phyloP scores from a whole-genome alignment of 2,113 vertebrate genomes.

The Carettochelys insculpta region DNA sequence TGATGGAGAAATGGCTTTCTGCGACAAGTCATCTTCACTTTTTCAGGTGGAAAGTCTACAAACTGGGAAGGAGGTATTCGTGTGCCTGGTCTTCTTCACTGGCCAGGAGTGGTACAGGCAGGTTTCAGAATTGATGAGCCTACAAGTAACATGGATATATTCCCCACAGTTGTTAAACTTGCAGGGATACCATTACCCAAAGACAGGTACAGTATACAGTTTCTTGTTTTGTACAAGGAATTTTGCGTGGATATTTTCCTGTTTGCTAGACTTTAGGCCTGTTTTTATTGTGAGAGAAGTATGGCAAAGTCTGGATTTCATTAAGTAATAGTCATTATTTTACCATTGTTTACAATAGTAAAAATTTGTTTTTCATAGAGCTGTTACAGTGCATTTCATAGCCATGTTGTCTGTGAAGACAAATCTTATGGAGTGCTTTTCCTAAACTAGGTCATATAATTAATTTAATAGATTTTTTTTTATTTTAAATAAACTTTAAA shows the following conservation, averaged over 20 bases:
- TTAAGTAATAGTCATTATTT: neutral
- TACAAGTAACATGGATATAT: conserved; percentile 93
- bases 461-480: neutral
- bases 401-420: neutral
- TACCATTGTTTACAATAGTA: neutral
- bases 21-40: neutral
- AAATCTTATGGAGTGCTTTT: neutral
- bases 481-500: neutral
- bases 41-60: conserved; percentile 86
- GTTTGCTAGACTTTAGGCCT: neutral
- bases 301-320: neutral
- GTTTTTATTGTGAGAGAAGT: neutral
- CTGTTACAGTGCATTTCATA: neutral
- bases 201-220: conserved; percentile 79
- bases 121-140: conserved; percentile 75
- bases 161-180: conserved; percentile 82
- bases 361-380: neutral
- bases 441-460: neutral
- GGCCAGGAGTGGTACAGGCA: conserved; percentile 74
- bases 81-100: conserved; percentile 84
- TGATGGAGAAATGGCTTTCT: neutral
- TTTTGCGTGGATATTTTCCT: neutral
- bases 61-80: conserved; percentile 93
- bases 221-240: neutral
- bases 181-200: conserved; percentile 72